Percentiles rank a stretch among this genome's conserved stretches.
Evolutionary conservation across 2,797 vertebrate genomes (phyloP).

Genomic region (Lithobates sylvaticus): DNA sequence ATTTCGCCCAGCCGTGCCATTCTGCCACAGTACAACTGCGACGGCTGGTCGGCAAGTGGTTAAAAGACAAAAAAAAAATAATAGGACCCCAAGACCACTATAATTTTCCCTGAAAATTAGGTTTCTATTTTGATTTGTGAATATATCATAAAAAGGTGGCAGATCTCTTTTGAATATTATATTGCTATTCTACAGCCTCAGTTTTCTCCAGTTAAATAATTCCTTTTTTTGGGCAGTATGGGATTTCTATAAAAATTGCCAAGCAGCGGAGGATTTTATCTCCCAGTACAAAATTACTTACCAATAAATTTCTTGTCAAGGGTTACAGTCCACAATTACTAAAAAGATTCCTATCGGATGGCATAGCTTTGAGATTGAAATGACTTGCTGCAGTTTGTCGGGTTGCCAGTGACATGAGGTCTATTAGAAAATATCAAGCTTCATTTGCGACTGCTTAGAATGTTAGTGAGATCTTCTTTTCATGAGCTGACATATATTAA

Average conservation of each 20-base stretch:
- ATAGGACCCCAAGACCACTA: no score
- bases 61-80: no score
- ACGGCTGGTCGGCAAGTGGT: no score
- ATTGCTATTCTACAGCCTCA: neutral
- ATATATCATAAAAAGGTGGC: no score
- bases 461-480: slow-evolving; percentile 15
- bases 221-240: neutral
- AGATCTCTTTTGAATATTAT: neutral
- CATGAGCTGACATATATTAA: slow-evolving; percentile 43
- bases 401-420: slow-evolving; percentile 21
- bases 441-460: slow-evolving; percentile 35
- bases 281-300: slow-evolving; percentile 3
- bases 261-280: slow-evolving; percentile 26
- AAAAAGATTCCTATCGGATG: slow-evolving; percentile 2
- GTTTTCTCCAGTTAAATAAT: neutral
- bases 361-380: slow-evolving; percentile 35
- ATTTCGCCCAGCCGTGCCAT: no score
- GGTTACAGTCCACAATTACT: slow-evolving; percentile 39
- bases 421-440: slow-evolving; percentile 50
- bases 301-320: slow-evolving; percentile 14
- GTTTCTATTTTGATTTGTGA: no score
- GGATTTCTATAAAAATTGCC: slow-evolving; percentile 24
- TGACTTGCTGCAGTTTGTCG: slow-evolving; percentile 15
- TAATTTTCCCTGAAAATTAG: no score
- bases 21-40: no score